Evolutionary conservation across 2,888 invertebrate genomes (phyloP).

Genomic region (Globia sparganii): DNA sequence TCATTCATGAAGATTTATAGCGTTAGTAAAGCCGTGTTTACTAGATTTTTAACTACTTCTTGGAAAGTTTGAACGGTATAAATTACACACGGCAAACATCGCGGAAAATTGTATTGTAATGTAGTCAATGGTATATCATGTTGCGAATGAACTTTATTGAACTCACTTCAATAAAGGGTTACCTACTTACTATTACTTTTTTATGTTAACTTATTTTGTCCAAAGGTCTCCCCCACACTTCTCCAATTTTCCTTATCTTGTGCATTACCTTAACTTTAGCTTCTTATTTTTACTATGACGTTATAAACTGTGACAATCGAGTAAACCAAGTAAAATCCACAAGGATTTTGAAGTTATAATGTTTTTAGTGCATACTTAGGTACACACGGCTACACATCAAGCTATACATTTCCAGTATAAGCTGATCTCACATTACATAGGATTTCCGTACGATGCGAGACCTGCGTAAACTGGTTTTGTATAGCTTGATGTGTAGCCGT

Average conservation of each 20-base stretch:
- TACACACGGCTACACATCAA: too few species aligned
- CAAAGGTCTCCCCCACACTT: background rate
- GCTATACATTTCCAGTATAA: too few species aligned
- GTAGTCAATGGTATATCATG: constrained; percentile 8
- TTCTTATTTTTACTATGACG: too few species aligned
- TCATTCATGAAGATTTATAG: constrained; percentile 86
- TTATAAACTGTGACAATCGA: background rate
- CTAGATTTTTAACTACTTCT: constrained; percentile 75
- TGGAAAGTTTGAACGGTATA: constrained; percentile 67
- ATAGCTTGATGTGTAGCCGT: too few species aligned
- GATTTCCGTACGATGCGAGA: too few species aligned
- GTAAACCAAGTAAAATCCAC: background rate
- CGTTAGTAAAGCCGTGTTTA: constrained; percentile 68
- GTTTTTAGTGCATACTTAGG: background rate
- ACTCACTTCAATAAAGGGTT: background rate
- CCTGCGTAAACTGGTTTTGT: too few species aligned
- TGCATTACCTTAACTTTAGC: too few species aligned
- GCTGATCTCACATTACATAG: too few species aligned
- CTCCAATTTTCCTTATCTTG: too few species aligned
- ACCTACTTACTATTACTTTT: background rate
- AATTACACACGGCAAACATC: constrained; percentile 32
- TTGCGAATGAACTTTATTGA: background rate
- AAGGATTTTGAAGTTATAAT: background rate
- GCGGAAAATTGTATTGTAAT: constrained; percentile 39
- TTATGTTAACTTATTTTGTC: too few species aligned